These are phyloP conservation scores for Drosophila borealis DNA, from an alignment of 2,888 invertebrate species.

Conservation along the genomic window DNA sequence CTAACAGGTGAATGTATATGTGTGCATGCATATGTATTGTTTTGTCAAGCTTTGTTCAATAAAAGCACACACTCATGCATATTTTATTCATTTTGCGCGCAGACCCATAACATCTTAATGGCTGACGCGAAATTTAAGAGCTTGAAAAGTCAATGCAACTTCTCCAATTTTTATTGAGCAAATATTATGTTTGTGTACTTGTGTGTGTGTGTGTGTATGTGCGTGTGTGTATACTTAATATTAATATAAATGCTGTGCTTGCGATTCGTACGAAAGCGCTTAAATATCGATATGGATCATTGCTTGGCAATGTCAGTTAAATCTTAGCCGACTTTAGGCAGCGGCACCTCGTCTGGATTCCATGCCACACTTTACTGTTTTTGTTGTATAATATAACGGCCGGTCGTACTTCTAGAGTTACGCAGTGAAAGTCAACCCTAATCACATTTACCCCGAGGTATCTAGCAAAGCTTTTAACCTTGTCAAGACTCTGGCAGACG, in stretches of 20 bases:
- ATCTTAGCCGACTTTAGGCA: slow-evolving; percentile 38
- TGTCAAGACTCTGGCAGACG: slow-evolving; percentile 27
- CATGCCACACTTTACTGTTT: background rate
- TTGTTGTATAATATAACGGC: background rate
- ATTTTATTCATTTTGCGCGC: slow-evolving; percentile 19
- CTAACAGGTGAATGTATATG: slow-evolving; percentile 2
- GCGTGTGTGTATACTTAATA: slow-evolving; percentile 35
- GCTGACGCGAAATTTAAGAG: slow-evolving; percentile 63
- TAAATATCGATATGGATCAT: slow-evolving; percentile 75
- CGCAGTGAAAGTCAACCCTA: slow-evolving; percentile 52
- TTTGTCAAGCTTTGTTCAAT: slow-evolving; percentile 25
- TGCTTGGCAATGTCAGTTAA: slow-evolving; percentile 60
- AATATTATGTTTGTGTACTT: slow-evolving; percentile 39
- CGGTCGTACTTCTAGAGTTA: slow-evolving; percentile 4
- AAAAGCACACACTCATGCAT: slow-evolving; percentile 11
- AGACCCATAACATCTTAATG: slow-evolving; percentile 50
- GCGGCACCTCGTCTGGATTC: background rate
- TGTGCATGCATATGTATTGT: slow-evolving; percentile 1
- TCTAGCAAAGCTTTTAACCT: slow-evolving; percentile 48
- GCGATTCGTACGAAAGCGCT: slow-evolving; percentile 68
- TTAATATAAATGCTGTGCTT: slow-evolving; percentile 45
- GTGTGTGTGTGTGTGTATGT: background rate
- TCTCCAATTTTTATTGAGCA: slow-evolving; percentile 73
- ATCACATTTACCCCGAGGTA: slow-evolving; percentile 49
- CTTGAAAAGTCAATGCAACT: slow-evolving; percentile 60